phyloP scores from a whole-genome alignment of 2,113 vertebrate species.

The Hystrix brachyura region DNA sequence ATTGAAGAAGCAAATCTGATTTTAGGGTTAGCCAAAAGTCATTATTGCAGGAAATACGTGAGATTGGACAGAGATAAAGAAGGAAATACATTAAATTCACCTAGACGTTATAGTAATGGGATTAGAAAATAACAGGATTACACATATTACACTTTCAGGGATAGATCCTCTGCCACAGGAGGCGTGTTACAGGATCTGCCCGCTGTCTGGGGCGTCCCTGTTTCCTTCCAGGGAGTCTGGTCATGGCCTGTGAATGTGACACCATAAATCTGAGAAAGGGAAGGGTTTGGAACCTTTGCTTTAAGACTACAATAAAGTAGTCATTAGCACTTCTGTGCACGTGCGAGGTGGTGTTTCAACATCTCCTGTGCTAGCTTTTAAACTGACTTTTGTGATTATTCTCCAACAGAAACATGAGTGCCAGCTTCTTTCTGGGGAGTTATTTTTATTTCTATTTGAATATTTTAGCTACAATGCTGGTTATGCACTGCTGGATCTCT shows the following conservation, averaged over 20 bases:
- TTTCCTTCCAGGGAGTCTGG: constrained; percentile 31
- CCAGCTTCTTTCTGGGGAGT: constrained; percentile 60
- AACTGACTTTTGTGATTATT: constrained; percentile 72
- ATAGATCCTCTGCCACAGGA: constrained; percentile 81
- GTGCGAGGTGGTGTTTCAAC: constrained; percentile 50
- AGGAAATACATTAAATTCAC: constrained; percentile 94
- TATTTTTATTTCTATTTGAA: constrained; percentile 75
- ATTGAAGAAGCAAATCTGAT: constrained; percentile 88
- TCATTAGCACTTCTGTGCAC: constrained; percentile 65
- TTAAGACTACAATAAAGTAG: constrained; percentile 41
- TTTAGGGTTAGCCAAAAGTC: constrained; percentile 93
- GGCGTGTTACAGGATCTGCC: constrained; percentile 75
- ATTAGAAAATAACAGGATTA: constrained; percentile 93
- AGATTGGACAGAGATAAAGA: constrained; percentile 91
- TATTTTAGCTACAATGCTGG: constrained; percentile 73
- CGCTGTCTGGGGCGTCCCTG: constrained; percentile 70
- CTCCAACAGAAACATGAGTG: constrained; percentile 58
- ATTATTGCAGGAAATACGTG: constrained; percentile 87
- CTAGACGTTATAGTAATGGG: constrained; percentile 95
- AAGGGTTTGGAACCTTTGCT: constrained; percentile 60
- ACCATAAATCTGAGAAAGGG: background rate
- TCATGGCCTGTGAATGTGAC: background rate
- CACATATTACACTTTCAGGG: constrained; percentile 86
- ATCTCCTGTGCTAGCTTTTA: constrained; percentile 54
- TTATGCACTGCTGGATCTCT: constrained; percentile 55